Percentiles rank a stretch among this genome's conserved stretches.
Evolutionary conservation across 2,113 vertebrate genomes (phyloP).

Genomic region (Micronycteris hirsuta): DNA sequence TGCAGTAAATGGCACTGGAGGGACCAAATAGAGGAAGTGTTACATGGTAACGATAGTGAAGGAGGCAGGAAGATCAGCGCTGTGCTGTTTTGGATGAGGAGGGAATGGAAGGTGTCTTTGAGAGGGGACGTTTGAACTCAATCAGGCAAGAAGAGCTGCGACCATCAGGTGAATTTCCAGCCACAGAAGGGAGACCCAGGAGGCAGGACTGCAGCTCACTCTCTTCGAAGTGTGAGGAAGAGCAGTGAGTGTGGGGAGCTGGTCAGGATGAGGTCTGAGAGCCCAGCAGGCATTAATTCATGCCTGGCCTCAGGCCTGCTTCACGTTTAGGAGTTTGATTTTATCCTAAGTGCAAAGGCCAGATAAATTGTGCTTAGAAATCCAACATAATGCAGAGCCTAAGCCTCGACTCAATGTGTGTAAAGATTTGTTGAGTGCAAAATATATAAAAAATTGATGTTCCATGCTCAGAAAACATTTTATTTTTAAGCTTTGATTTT

Average conservation of each 20-base stretch:
- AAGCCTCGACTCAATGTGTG: background rate
- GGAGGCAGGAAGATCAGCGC: background rate
- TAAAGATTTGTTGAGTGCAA: background rate
- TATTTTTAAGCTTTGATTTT: constrained; percentile 6
- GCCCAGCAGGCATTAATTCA: background rate
- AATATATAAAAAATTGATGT: background rate
- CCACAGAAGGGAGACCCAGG: no score
- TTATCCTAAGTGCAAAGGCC: background rate
- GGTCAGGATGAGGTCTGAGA: background rate
- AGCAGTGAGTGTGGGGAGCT: background rate
- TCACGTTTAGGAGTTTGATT: background rate
- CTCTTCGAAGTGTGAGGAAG: no score
- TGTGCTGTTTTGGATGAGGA: background rate
- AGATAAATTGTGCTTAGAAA: background rate
- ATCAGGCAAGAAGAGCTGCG: background rate
- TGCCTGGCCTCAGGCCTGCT: rapidly evolving
- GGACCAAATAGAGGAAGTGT: background rate
- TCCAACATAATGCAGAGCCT: background rate
- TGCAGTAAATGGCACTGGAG: background rate
- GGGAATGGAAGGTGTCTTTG: background rate
- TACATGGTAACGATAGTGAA: rapidly evolving
- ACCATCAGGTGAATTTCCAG: background rate
- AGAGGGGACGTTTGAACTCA: rapidly evolving
- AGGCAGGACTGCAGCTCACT: background rate
- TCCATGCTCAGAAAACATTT: background rate